Evolutionary conservation across 2,113 vertebrate genomes (phyloP).

Genomic region (Nycticryphes semicollaris): DNA sequence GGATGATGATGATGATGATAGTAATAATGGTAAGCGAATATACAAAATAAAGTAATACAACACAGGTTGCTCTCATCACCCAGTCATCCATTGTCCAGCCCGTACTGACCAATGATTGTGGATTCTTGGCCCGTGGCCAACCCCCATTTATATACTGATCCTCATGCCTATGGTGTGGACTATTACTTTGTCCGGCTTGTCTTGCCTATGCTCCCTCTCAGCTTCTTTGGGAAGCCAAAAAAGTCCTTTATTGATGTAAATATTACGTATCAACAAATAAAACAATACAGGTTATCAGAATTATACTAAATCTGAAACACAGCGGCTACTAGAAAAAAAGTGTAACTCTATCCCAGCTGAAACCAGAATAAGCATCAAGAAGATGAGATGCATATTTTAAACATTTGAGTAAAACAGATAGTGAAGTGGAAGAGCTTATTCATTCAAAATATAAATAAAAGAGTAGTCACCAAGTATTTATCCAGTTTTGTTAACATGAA

Average conservation of each 20-base stretch:
- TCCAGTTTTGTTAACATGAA: background rate
- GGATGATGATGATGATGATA: background rate
- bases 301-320: background rate
- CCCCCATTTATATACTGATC: background rate
- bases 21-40: background rate
- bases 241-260: background rate
- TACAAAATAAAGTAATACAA: background rate
- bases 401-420: background rate
- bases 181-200: background rate
- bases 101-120: background rate
- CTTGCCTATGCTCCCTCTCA: background rate
- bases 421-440: background rate
- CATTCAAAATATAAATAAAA: background rate
- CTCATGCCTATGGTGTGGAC: background rate
- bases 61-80: background rate
- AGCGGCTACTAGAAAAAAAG: background rate
- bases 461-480: background rate
- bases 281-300: background rate
- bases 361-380: background rate
- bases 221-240: background rate
- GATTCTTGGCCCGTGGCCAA: background rate
- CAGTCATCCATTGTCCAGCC: background rate
- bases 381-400: background rate
- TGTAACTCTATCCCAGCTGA: background rate
- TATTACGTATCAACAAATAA: background rate